Evolutionary conservation across 2,888 invertebrate genomes (phyloP).

Genomic region (Pherbina coryleti): DNA sequence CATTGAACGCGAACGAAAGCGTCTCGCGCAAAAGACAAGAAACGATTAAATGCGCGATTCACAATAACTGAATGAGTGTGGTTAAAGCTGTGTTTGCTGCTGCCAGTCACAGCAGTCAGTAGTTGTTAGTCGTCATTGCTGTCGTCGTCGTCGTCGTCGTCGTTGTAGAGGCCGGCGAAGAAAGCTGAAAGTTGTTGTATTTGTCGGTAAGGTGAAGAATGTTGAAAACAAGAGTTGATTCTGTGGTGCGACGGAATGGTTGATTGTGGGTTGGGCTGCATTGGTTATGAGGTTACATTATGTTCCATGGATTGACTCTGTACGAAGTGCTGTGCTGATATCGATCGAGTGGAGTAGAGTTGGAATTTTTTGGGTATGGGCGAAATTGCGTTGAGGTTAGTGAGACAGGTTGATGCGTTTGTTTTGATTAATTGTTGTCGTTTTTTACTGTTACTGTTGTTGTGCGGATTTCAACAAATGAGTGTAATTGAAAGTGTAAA

Average conservation of each 20-base stretch:
- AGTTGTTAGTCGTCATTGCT: neutral
- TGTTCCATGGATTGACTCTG: neutral
- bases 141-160: neutral
- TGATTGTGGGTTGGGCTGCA: neutral
- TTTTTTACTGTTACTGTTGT: neutral
- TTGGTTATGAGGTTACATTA: neutral
- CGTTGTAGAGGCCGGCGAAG: neutral
- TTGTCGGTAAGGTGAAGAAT: neutral
- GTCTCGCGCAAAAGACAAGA: constrained; percentile 39
- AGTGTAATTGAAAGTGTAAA: neutral
- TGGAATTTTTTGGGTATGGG: neutral
- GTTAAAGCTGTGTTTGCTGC: neutral
- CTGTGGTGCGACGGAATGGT: neutral
- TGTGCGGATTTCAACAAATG: neutral
- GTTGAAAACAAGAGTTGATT: constrained; percentile 27
- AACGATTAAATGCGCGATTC: constrained; percentile 30
- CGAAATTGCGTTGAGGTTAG: neutral
- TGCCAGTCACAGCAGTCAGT: neutral
- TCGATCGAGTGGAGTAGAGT: neutral
- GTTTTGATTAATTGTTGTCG: neutral
- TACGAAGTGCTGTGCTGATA: neutral
- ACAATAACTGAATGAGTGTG: neutral
- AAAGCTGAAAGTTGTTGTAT: constrained; percentile 22
- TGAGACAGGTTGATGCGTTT: neutral
- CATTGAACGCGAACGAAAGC: constrained; percentile 17